These are phyloP conservation scores for Notiomystis cincta DNA, from an alignment of 2,113 vertebrate species.

Conservation along the genomic window DNA sequence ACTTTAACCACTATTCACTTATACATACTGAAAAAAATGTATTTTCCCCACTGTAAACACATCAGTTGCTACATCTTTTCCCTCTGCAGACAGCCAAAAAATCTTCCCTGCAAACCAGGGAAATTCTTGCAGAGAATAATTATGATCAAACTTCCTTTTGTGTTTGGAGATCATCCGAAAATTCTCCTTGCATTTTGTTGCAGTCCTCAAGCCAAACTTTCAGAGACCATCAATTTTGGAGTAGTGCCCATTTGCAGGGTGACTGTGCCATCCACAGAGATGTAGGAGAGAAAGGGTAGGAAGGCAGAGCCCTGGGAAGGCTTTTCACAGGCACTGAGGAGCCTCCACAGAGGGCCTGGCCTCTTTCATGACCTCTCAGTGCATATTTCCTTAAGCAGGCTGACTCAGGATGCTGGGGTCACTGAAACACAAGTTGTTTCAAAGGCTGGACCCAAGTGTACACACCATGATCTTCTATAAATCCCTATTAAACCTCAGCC, in stretches of 20 bases:
- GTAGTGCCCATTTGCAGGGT: neutral
- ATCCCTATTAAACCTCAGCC: neutral
- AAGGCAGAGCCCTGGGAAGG: neutral
- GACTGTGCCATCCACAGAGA: neutral
- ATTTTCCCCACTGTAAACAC: neutral
- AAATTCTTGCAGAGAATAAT: neutral
- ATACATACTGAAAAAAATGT: neutral
- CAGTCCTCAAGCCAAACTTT: neutral
- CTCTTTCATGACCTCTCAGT: constrained; percentile 5
- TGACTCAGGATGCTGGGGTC: constrained; percentile 34
- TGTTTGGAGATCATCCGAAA: neutral
- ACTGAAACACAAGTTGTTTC: neutral
- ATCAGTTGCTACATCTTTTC: neutral
- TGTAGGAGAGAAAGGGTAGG: neutral
- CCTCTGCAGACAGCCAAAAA: neutral
- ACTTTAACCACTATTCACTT: neutral
- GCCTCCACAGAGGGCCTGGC: neutral
- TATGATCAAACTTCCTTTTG: neutral
- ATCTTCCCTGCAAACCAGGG: neutral
- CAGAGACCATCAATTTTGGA: neutral
- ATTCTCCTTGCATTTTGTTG: neutral
- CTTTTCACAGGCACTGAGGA: neutral
- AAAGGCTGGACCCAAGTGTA: neutral
- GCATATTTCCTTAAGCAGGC: constrained; percentile 13
- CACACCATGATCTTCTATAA: neutral